Evolutionary conservation across 2,888 invertebrate species (phyloP).

Genomic region (Diplolepis rosae): DNA sequence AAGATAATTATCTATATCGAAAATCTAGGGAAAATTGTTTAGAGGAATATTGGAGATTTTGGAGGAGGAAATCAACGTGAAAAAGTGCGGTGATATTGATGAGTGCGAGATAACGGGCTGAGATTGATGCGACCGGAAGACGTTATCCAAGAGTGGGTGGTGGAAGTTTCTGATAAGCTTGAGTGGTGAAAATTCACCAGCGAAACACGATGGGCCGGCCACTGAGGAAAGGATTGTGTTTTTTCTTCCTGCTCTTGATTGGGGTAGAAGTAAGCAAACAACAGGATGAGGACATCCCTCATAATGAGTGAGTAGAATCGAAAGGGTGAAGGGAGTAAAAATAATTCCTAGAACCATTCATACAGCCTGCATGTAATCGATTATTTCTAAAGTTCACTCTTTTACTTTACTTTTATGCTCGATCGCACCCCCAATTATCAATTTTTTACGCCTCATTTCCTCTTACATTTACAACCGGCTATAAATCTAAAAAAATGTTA

Average conservation of each 20-base stretch:
- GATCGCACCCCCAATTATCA: constrained; percentile 27
- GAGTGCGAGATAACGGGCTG: constrained; percentile 13
- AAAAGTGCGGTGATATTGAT: constrained; percentile 20
- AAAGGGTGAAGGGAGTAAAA: constrained; percentile 29
- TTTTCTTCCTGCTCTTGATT: constrained; percentile 60
- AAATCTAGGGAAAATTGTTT: no score
- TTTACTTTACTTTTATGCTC: constrained; percentile 27
- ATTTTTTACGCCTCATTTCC: constrained; percentile 30
- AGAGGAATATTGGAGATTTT: background rate
- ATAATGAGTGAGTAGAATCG: constrained; percentile 85
- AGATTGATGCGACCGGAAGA: constrained; percentile 11
- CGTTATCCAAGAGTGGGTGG: constrained; percentile 12
- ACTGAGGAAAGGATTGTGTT: constrained; percentile 33
- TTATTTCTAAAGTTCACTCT: constrained; percentile 25
- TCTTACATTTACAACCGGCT: constrained; percentile 42
- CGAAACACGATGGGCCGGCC: constrained; percentile 38
- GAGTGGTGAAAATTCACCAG: constrained; percentile 27
- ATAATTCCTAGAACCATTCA: constrained; percentile 13
- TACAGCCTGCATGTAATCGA: constrained; percentile 13
- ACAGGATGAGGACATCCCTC: constrained; percentile 92
- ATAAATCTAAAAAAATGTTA: constrained; percentile 44
- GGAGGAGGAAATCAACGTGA: background rate
- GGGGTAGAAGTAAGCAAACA: constrained; percentile 78
- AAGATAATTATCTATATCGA: no score
- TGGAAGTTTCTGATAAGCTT: constrained; percentile 22